phyloP scores from a whole-genome alignment of 1,140 invertebrate genomes.

The Danaus melanippus region DNA sequence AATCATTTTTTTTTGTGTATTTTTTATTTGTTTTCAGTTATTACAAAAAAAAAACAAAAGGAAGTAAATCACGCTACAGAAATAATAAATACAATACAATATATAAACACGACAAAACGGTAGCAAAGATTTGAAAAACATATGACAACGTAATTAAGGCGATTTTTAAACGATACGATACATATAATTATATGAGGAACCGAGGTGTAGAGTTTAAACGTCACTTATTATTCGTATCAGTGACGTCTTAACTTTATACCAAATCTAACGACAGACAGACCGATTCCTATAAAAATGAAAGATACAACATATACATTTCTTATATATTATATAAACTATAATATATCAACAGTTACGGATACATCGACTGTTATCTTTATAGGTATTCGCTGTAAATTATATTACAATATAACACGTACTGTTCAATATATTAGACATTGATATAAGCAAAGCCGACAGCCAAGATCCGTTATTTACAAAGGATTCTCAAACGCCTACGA shows the following conservation, averaged over 20 bases:
- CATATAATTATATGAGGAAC: conserved; percentile 43
- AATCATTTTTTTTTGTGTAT: conserved; percentile 50
- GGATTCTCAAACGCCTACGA: too few relatives aligned
- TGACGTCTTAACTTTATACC: conserved; percentile 17
- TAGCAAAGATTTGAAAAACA: conserved; percentile 47
- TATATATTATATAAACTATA: conserved; percentile 64
- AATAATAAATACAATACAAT: conserved; percentile 49
- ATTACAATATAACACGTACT: conserved; percentile 45
- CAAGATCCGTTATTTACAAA: too few relatives aligned
- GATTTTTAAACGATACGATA: conserved; percentile 46
- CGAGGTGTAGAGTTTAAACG: conserved; percentile 26
- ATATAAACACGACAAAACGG: conserved; percentile 63
- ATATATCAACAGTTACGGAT: conserved; percentile 66
- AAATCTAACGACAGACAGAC: conserved; percentile 1
- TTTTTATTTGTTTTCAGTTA: conserved; percentile 57
- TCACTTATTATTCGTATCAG: conserved; percentile 4
- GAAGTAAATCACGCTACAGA: conserved; percentile 65
- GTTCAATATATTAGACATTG: conserved; percentile 13
- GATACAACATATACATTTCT: conserved; percentile 69
- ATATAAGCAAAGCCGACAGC: too few relatives aligned
- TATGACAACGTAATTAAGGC: conserved; percentile 58
- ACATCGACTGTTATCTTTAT: conserved; percentile 58
- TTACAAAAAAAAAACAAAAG: conserved; percentile 57
- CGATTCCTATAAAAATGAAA: conserved; percentile 43
- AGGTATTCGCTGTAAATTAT: conserved; percentile 59